A percentile compares a stretch with the other conserved stretches of the same genome.
Evolutionary conservation across 2,888 invertebrate genomes (phyloP).

Genomic region (Leptinotarsa peninsularis): DNA sequence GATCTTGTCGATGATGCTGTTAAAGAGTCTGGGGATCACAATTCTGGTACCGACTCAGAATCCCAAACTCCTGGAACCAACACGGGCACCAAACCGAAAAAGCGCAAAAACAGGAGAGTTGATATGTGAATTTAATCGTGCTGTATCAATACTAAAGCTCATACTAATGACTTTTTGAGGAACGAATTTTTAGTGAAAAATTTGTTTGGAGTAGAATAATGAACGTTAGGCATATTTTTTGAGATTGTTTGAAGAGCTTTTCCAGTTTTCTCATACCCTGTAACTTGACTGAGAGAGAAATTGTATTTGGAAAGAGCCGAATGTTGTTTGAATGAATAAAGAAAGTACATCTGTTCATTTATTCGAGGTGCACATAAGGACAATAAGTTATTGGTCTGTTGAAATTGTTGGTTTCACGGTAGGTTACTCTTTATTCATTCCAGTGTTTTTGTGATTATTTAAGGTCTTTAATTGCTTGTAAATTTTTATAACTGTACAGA

Average conservation of each 20-base stretch:
- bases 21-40: conserved; percentile 42
- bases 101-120: conserved; percentile 51
- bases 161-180: conserved; percentile 4
- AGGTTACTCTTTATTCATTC: conserved; percentile 39
- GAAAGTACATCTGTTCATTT: conserved; percentile 13
- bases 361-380: conserved; percentile 9
- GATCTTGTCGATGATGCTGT: conserved; percentile 75
- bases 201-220: background rate
- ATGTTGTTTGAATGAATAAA: conserved; percentile 25
- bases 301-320: background rate
- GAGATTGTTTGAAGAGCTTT: background rate
- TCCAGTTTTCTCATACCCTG: background rate
- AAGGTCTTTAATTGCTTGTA: conserved; percentile 35
- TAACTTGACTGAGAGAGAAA: conserved; percentile 14
- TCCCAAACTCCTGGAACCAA: conserved; percentile 25
- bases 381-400: conserved; percentile 26
- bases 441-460: conserved; percentile 44
- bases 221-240: background rate
- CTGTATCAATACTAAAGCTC: conserved; percentile 1
- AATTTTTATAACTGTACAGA: conserved; percentile 44
- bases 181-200: background rate
- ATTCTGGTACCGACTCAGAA: conserved; percentile 44
- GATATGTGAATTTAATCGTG: conserved; percentile 48
- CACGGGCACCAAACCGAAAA: conserved; percentile 45
- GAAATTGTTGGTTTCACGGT: background rate